These are phyloP conservation scores for Hippopotamyrus pictus DNA, from an alignment of 2,797 vertebrate genomes.

Conservation along the genomic window DNA sequence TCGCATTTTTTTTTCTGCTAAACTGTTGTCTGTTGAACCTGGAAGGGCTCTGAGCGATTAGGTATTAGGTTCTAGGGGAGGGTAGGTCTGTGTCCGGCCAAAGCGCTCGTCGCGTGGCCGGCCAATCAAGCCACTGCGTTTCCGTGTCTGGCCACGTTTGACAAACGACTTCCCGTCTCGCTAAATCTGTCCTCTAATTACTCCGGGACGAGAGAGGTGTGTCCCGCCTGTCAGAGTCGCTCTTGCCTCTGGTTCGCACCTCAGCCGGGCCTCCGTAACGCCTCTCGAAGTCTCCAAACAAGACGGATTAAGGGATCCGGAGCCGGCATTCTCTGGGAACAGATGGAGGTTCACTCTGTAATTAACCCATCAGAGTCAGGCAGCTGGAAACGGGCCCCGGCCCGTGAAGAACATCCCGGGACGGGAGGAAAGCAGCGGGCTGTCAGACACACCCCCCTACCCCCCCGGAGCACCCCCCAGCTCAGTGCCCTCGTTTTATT, in stretches of 20 bases:
- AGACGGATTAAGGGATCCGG: constrained; percentile 1
- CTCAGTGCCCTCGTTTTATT: constrained; percentile 69
- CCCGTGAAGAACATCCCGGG: constrained; percentile 72
- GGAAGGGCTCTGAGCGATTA: neutral
- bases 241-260: neutral
- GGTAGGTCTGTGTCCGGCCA: neutral
- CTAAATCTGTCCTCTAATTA: constrained; percentile 20
- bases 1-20: neutral
- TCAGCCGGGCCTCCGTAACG: neutral
- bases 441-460: constrained; percentile 36
- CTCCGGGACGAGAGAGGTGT: constrained; percentile 6
- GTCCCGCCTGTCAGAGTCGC: neutral
- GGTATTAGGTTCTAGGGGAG: neutral
- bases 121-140: neutral
- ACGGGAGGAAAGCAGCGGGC: constrained; percentile 38
- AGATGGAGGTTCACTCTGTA: constrained; percentile 78
- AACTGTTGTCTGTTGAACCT: neutral
- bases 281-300: constrained; percentile 2
- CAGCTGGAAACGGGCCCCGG: constrained; percentile 69
- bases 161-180: constrained; percentile 13
- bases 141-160: neutral
- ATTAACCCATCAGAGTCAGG: constrained; percentile 76
- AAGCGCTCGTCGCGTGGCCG: neutral
- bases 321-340: constrained; percentile 59
- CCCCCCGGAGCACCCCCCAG: constrained; percentile 54